Percentiles rank a stretch among this genome's conserved stretches.
Conservation (phyloP, 1,140 invertebrate species). For the Coptotermes formosanus region DNA sequence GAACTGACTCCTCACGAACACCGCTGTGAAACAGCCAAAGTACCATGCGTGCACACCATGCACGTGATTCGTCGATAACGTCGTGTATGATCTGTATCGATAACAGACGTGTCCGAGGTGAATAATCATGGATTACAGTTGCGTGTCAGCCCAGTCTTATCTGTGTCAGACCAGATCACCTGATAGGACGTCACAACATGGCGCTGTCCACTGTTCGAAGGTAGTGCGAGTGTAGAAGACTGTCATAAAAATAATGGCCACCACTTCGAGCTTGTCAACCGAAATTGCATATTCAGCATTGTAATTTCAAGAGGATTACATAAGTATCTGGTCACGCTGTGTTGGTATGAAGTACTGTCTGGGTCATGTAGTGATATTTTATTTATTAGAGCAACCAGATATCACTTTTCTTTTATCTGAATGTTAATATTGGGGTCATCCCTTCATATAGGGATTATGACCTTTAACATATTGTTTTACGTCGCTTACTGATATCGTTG, state of each 20-base stretch:
- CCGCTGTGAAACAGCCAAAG: no score
- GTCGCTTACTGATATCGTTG: neutral
- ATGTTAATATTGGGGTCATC: neutral
- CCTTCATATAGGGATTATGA: neutral
- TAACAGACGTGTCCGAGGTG: no score
- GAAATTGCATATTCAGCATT: neutral
- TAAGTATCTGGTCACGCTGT: neutral
- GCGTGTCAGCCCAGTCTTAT: no score
- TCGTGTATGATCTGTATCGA: no score
- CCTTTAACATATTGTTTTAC: neutral
- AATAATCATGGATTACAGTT: no score
- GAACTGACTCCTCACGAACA: no score
- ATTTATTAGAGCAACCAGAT: neutral
- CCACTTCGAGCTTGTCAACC: neutral
- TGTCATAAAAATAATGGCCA: neutral
- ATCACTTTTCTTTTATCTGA: neutral
- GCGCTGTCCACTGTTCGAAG: neutral
- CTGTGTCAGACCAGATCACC: neutral
- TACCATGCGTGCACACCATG: no score
- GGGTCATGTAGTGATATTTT: neutral
- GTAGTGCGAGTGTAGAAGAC: neutral
- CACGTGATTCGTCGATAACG: no score
- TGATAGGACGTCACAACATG: neutral
- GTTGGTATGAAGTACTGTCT: neutral
- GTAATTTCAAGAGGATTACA: neutral